Base-by-base conservation (phyloP, 2,797 vertebrate species). In the Rhinogobio ventralis region DNA sequence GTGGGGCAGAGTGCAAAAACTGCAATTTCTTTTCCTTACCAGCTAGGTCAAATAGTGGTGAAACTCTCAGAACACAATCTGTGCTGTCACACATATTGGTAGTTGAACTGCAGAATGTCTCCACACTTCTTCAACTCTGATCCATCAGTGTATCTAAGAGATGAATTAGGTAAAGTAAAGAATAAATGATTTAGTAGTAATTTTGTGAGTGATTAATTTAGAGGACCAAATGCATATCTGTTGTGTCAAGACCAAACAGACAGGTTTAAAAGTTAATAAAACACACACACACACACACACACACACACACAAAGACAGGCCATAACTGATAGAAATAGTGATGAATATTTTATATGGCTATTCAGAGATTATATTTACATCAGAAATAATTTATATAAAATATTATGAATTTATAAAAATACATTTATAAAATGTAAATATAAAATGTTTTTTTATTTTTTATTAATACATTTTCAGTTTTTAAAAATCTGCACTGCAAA, bases 1-100 rank as follows among this genome's bases (percentile, higher is more conserved):
- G 89, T 75, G 67, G 74, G 84, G 77, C 39, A 45, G 64, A 81
- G 73, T 75, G 67, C 82, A 80, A 64, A 77, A 79, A 77, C 33
- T 75, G 81, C 67, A 77, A 78, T 71, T 85, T 77, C 81, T 71
- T 85, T 67, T n/a, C 71, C 60, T 78, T 69, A 73, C 81, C 36
- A 66, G 83, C 73, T 83, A 79, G 81, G 76, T 76, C 64, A 87
- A 77, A 82, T 69, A 81, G 36, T 28, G 30, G 15, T 49, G 13
- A 81, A 53, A 67, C 7, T 2, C 36, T 89, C 86, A 57, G 15
- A 8, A 51, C 46, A 23, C 28, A 83, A 64, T 51, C 71, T 57
- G 79, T 68, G 64, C 49, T 42, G 79, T 81, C 49, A 69, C 30
- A 53, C 15, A n/a, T 68, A 51, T 20, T 81, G 6, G 4, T 25